Conservation (phyloP, 2,797 vertebrate genomes). For the Crax fasciolata region DNA sequence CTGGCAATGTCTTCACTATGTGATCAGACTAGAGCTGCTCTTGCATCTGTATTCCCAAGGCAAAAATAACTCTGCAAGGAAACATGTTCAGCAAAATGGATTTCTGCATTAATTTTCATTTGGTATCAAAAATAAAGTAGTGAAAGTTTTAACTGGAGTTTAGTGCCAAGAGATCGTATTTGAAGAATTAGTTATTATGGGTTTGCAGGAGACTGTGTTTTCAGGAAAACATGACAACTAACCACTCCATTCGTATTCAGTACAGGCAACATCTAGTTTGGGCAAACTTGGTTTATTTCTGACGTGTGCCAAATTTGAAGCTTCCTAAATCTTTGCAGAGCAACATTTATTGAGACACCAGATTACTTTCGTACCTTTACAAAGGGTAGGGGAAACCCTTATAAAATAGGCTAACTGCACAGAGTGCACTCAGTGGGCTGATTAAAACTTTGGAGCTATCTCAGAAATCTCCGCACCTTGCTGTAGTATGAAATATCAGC, state of each 20-base stretch:
- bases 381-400: not conserved
- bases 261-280: not conserved
- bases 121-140: constrained; percentile 19
- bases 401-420: not conserved
- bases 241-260: constrained; percentile 13
- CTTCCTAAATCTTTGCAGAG: constrained; percentile 12
- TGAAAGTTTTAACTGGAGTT: constrained; percentile 8
- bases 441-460: not conserved
- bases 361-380: not conserved
- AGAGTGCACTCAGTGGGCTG: not conserved
- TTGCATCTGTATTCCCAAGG: constrained; percentile 53
- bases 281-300: constrained; percentile 12
- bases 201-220: not conserved
- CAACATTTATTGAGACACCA: not conserved
- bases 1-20: constrained; percentile 39
- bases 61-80: constrained; percentile 37
- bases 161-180: not conserved
- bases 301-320: not conserved
- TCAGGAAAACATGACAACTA: not conserved
- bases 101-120: constrained; percentile 54
- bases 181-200: not conserved
- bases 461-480: not conserved
- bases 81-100: constrained; percentile 13
- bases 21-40: constrained; percentile 13
- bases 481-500: not conserved